These are phyloP conservation scores for Drosophila yakuba DNA, from an alignment of 1,140 invertebrate species.

Conservation along the genomic window DNA sequence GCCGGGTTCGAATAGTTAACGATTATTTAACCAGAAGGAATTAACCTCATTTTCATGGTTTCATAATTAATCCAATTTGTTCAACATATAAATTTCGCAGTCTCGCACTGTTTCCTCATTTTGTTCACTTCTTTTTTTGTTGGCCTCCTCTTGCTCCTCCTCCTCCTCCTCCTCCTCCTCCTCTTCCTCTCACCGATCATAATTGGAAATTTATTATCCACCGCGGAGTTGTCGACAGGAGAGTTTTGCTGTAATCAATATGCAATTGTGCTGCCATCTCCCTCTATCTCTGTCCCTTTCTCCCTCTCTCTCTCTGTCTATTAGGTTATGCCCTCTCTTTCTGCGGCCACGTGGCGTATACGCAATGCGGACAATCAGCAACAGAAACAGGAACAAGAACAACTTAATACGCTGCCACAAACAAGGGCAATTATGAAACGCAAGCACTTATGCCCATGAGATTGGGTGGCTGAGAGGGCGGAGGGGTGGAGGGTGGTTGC, in stretches of 20 bases:
- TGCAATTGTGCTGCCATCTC: constrained; percentile 33
- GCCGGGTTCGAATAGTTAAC: constrained; percentile 52
- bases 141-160: too few species aligned
- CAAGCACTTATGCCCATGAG: constrained; percentile 18
- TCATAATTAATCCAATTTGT: constrained; percentile 82
- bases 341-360: constrained; percentile 36
- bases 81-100: constrained; percentile 53
- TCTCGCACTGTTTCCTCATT: constrained; percentile 3
- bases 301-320: background rate
- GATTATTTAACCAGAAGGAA: constrained; percentile 75
- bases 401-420: constrained; percentile 43
- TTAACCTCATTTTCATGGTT: constrained; percentile 82
- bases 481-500: background rate
- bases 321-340: background rate
- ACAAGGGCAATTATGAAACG: constrained; percentile 46
- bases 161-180: too few species aligned
- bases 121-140: background rate
- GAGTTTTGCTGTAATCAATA: constrained; percentile 46
- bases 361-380: constrained; percentile 38
- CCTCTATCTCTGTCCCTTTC: background rate
- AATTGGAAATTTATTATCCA: constrained; percentile 80
- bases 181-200: constrained; percentile 49
- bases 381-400: constrained; percentile 27
- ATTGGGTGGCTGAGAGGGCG: background rate
- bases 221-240: constrained; percentile 56